These are phyloP conservation scores for Chorisops tibialis DNA, from an alignment of 2,888 invertebrate species.

Conservation along the genomic window DNA sequence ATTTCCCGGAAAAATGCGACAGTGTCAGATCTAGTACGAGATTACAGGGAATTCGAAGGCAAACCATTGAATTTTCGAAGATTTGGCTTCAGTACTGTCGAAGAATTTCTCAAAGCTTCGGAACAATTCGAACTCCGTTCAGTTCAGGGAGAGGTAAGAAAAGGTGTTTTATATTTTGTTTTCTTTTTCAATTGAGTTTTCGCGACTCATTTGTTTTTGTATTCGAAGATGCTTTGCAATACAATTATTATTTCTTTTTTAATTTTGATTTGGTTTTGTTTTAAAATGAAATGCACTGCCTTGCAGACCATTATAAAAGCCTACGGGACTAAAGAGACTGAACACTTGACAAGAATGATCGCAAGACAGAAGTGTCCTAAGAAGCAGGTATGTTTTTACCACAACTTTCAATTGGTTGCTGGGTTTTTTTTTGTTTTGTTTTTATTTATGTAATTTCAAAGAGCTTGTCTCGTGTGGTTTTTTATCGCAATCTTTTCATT, in stretches of 20 bases:
- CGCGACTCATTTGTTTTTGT: not conserved
- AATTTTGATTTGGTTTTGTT: constrained; percentile 5
- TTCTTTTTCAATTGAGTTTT: not conserved
- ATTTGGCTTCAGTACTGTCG: constrained; percentile 59
- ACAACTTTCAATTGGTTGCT: not conserved
- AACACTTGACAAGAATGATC: constrained; percentile 47
- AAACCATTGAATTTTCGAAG: constrained; percentile 60
- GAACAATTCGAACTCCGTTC: constrained; percentile 56
- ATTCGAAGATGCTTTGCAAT: not conserved
- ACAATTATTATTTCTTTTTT: not conserved
- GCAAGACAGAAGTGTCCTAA: constrained; percentile 38
- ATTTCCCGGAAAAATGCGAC: constrained; percentile 46
- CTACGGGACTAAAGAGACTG: constrained; percentile 34
- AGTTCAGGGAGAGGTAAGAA: constrained; percentile 54
- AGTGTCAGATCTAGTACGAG: constrained; percentile 53
- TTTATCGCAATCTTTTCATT: too few relatives aligned
- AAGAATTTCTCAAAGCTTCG: constrained; percentile 61
- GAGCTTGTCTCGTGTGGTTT: too few relatives aligned
- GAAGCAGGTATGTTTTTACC: constrained; percentile 8
- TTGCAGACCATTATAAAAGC: constrained; percentile 28
- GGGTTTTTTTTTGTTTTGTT: not conserved
- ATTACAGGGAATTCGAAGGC: constrained; percentile 63
- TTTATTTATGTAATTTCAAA: not conserved
- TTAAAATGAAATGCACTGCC: not conserved
- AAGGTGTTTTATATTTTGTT: not conserved